A percentile compares a stretch with the other conserved stretches of the same genome.
Conservation (phyloP, 2,888 invertebrate species). For the Orthosia gothica region DNA sequence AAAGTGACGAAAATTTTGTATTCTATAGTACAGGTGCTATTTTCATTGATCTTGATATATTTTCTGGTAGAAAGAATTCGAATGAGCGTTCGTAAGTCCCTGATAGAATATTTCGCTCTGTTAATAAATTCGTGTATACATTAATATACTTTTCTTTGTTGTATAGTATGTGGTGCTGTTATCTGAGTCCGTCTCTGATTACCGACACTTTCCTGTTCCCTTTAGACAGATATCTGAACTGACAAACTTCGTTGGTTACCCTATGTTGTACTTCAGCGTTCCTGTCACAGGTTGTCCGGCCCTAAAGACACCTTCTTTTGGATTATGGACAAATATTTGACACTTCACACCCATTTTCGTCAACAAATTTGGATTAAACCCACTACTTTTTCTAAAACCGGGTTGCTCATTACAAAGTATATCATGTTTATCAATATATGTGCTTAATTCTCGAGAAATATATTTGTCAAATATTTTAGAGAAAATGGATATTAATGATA, state of each 20-base stretch:
- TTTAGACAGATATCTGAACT: conserved; percentile 60
- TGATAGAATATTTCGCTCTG: not conserved
- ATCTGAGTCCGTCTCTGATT: conserved; percentile 25
- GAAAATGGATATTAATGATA: too few relatives aligned
- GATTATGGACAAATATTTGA: conserved; percentile 62
- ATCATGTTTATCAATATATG: too few relatives aligned
- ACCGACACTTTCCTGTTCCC: conserved; percentile 66
- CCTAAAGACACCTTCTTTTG: conserved; percentile 58
- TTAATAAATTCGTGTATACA: conserved; percentile 38
- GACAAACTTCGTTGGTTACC: conserved; percentile 62
- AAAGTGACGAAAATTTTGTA: conserved; percentile 48
- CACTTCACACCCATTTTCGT: conserved; percentile 57
- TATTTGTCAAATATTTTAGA: too few relatives aligned
- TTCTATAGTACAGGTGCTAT: conserved; percentile 34
- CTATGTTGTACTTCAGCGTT: conserved; percentile 62
- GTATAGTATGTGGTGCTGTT: not conserved
- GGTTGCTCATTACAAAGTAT: too few relatives aligned
- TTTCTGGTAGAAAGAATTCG: conserved; percentile 40
- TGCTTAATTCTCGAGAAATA: too few relatives aligned
- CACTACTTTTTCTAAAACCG: too few relatives aligned
- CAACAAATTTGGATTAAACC: not conserved
- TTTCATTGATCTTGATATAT: conserved; percentile 51
- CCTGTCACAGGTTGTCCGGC: conserved; percentile 66
- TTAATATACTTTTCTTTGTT: conserved; percentile 63
- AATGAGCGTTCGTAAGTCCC: conserved; percentile 40